phyloP scores from a whole-genome alignment of 2,113 vertebrate genomes.

The Mungos mungo region DNA sequence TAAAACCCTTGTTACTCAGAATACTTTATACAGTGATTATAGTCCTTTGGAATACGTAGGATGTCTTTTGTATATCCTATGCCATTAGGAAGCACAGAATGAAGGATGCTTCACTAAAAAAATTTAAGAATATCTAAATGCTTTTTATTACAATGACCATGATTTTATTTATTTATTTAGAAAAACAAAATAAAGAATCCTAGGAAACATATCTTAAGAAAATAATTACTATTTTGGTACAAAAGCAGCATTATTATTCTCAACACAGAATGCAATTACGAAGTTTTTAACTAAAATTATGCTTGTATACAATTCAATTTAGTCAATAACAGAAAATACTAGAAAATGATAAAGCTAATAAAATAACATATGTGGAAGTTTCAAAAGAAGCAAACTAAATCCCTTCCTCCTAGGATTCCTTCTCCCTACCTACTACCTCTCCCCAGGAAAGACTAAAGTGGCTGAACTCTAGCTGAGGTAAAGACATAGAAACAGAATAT shows the following conservation, averaged over 20 bases:
- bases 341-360: neutral
- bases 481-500: neutral
- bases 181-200: neutral
- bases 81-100: neutral
- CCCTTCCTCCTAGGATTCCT: neutral
- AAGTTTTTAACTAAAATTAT: neutral
- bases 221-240: neutral
- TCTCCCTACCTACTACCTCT: neutral
- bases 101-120: neutral
- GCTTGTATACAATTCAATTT: neutral
- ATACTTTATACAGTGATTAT: neutral
- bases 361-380: neutral
- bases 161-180: neutral
- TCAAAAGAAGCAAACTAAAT: neutral
- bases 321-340: neutral
- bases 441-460: neutral
- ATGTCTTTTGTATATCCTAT: neutral
- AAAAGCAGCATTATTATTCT: neutral
- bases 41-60: neutral
- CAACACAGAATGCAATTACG: neutral
- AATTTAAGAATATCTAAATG: neutral
- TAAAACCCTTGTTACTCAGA: neutral
- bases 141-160: neutral
- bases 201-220: neutral
- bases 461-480: neutral